Base-by-base conservation (phyloP, 1,140 invertebrate genomes). In the Temnothorax longispinosus region DNA sequence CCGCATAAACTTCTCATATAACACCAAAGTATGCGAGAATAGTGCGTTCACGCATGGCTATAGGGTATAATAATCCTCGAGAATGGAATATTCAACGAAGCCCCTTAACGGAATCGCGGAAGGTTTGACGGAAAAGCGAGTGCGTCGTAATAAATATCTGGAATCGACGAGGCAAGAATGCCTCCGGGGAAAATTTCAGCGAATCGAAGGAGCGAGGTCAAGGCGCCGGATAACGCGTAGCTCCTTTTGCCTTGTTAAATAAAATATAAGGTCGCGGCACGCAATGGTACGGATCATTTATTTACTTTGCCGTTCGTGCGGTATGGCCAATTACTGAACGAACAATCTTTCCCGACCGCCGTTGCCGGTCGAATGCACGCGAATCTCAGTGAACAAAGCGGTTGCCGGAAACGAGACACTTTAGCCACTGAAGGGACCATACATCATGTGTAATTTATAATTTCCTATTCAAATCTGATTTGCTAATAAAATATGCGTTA, bases 261-360 rank as follows among this genome's bases (percentile, higher is more conserved):
- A 78, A 85, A 85, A 85, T 54, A 85, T 85, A 78, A 85, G 74
- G 58, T 54, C 74, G 74, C 58, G 44, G 32, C 74, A 78, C 82
- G 74, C 82, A 85, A 85, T 54, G 72, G 58, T 47, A 77, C 71
- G 50, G 75, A 69, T 65, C 76, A 56, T 81, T 86, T 86, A 86
- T 81, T 86, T 86, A 86, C n/a, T 86, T 69, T 50, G 54, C 41
- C 13, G 15, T 60, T 41, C 47, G 76, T 71, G 82, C 72, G 35
- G 38, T 69, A 86, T 47, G 65, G 38, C 41, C 41, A 86, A 82
- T 86, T 86, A 81, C 41, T 21, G 41, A 50, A 60, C 64, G 52
- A 38, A 69, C 65, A 64, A 56, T 71, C 62, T 27, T 64, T 32
- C 32, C 7, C n/a, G 44, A 15, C 27, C 50, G 35, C 11, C 21